Evolutionary conservation across 2,888 invertebrate genomes (phyloP).

Genomic region (Andrena marginata): DNA sequence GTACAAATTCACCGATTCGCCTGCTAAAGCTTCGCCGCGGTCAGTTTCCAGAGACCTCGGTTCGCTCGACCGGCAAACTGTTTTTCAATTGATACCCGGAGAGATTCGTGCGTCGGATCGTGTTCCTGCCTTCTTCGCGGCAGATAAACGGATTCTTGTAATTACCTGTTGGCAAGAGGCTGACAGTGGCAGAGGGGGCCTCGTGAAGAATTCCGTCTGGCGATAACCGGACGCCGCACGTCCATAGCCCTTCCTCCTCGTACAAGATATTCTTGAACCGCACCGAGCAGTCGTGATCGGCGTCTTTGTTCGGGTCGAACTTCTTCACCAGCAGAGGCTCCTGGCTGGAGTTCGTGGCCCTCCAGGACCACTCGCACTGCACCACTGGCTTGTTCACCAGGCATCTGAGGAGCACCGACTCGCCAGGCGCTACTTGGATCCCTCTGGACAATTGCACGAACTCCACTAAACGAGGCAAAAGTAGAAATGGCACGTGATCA

Average conservation of each 20-base stretch:
- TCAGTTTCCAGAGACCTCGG: not conserved
- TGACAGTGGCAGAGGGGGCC: conserved; percentile 82
- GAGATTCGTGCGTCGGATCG: not conserved
- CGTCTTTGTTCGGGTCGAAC: conserved; percentile 80
- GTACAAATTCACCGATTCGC: conserved; percentile 14
- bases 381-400: conserved; percentile 82
- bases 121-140: not conserved
- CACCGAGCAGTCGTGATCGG: conserved; percentile 83
- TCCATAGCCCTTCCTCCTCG: conserved; percentile 84
- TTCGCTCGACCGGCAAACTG: not conserved
- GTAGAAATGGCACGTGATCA: not conserved
- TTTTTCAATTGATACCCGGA: not conserved
- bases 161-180: conserved; percentile 81
- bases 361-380: conserved; percentile 84
- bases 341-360: conserved; percentile 79
- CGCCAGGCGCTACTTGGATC: conserved; percentile 82
- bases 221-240: conserved; percentile 81
- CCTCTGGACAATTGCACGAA: conserved; percentile 83
- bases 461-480: conserved; percentile 74
- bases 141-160: not conserved
- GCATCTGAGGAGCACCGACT: conserved; percentile 82
- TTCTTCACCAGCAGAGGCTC: conserved; percentile 79
- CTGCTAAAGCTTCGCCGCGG: not conserved
- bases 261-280: conserved; percentile 82
- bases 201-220: conserved; percentile 79